Conservation (phyloP, 1,140 invertebrate species). For the Adoxophyes honmai region DNA sequence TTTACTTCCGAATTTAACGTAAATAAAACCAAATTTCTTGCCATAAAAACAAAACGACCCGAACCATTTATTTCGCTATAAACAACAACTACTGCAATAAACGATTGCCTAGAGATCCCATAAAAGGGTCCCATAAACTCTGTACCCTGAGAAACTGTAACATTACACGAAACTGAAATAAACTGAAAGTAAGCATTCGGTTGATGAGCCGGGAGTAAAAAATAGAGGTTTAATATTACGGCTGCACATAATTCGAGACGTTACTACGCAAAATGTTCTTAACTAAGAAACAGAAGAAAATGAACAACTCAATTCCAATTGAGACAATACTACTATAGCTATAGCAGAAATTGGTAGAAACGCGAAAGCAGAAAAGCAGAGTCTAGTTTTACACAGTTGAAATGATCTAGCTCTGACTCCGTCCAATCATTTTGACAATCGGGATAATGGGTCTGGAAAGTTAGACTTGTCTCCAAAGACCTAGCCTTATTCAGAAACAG, state of each 20-base stretch:
- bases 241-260: no score
- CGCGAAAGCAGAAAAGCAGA: no score
- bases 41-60: constrained; percentile 7
- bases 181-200: constrained; percentile 6
- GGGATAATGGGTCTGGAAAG: background rate
- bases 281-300: no score
- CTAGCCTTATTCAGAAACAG: background rate
- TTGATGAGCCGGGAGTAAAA: constrained; percentile 1
- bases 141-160: background rate
- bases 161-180: background rate
- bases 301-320: no score
- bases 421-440: no score
- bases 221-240: background rate
- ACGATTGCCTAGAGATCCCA: constrained; percentile 5
- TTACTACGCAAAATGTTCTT: no score
- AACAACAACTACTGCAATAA: constrained; percentile 13
- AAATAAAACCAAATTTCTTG: constrained; percentile 3
- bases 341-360: no score
- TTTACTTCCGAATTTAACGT: background rate
- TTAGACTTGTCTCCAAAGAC: background rate
- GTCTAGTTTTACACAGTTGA: no score
- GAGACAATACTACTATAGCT: no score
- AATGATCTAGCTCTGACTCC: no score
- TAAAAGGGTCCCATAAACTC: constrained; percentile 8
- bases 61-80: constrained; percentile 10